phyloP scores from a whole-genome alignment of 2,113 vertebrate genomes.

The Mormyrus iriodes region DNA sequence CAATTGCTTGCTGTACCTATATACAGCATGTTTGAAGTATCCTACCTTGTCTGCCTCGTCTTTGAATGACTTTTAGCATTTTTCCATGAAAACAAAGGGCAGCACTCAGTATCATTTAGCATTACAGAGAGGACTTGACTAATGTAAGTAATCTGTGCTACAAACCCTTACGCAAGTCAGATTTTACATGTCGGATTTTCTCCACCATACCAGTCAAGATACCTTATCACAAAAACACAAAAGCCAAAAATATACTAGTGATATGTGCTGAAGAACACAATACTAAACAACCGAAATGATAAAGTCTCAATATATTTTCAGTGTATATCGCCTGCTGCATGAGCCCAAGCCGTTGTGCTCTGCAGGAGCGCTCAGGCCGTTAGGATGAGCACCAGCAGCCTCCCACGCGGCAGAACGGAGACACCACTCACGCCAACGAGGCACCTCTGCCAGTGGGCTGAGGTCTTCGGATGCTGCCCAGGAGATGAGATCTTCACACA shows the following conservation, averaged over 20 bases:
- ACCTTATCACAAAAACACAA: neutral
- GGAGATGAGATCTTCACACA: neutral
- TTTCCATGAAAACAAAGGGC: neutral
- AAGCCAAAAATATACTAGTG: neutral
- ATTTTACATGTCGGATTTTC: neutral
- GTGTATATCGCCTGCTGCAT: neutral
- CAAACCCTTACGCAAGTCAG: neutral
- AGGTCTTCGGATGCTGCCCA: neutral
- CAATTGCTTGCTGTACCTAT: neutral
- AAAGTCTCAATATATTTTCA: neutral
- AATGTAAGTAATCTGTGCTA: neutral
- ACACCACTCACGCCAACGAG: neutral
- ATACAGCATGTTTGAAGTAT: neutral
- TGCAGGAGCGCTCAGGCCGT: neutral
- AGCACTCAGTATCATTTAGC: neutral
- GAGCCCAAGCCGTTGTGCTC: neutral
- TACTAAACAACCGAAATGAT: neutral
- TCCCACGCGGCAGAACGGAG: neutral
- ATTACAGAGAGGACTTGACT: neutral
- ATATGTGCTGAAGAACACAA: neutral
- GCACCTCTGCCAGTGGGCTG: neutral
- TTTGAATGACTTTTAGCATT: neutral
- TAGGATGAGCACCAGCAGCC: neutral
- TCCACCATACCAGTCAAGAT: neutral
- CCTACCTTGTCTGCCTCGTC: neutral